Base-by-base conservation (phyloP, 2,113 vertebrate species). In the Salvelinus alpinus region DNA sequence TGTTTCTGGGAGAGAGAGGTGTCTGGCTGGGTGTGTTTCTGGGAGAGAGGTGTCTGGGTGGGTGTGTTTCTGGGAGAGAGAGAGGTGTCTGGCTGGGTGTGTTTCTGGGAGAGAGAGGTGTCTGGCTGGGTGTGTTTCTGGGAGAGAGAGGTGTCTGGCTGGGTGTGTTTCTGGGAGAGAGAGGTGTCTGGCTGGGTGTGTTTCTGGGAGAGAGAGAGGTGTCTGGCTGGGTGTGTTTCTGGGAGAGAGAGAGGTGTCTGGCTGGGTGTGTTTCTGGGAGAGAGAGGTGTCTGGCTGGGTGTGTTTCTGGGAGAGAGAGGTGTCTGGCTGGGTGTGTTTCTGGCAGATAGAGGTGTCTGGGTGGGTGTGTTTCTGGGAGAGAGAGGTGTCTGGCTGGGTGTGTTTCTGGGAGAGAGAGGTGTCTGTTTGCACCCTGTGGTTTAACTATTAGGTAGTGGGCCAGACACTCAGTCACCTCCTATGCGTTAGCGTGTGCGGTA, bases 71-170 rank as follows among this genome's bases (percentile, higher is more conserved):
- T 60, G 20, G 6, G 57, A 60, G 14, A 54, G 14, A n/a, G 24
- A 54, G 51, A 60, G 2, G 2, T 51, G 70, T 29, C 13, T 72
- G 70, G 27, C 27, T 27, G 29, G 3, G 29, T 29, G 29, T 29
- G 68, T 51, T 31, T 71, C 18, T 51, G 69, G 24, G 69, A 47
- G 38, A 47, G 47, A 47, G 69, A 47, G 69, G 29, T 71, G 47
- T 57, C 44, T 72, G 69, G 51, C 1, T 72, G 70, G 44, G 70
- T 54, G 70, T 71, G 70, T 54, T 34, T 71, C 34, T 54, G 70
- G 29, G 29, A 29, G 29, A 29, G 29, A 29, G 29, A 29, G 29
- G 29, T 29, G 29, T 3, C 29, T 29, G 29, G 29, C 0, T 29
- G 29, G 29, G 3, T 29, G 29, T 29, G 29, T 29, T 29, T 29